Evolutionary conservation across 2,113 vertebrate species (phyloP), one percentile per base, ranked within the genome.

Genomic region (Tragelaphus buxtoni): DNA sequence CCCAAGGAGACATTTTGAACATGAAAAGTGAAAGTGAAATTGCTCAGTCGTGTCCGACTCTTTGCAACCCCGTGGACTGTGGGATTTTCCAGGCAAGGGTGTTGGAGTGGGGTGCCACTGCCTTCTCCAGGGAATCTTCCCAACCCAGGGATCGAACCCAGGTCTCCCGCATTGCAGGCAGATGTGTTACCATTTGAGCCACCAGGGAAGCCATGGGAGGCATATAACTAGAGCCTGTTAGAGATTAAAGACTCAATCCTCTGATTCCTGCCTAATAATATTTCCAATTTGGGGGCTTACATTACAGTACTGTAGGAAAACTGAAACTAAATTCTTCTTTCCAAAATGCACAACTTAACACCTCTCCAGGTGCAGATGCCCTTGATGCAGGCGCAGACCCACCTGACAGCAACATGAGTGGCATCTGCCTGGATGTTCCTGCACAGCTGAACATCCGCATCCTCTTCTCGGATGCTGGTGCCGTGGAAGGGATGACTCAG

Each of bases 381-480:
- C 61, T 94, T 30, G 85, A 39, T 24, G 18, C 84, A 9, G 86
- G 17, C 5, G 17, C 56, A 1, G 98, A 88, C 42, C 35, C 28
- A 3, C 83, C 95, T 35, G 42, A 13, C n/a, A 39, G 97, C 72
- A 72, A 42, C 0, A 14, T 93, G 1, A 95, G 51, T 1, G 98
- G 99, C 35, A 55, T 97, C 90, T 99, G 99, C 96, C 56, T 28
- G 32, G 99, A 98, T 12, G 88, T 99, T 90, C 99, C 99, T 55
- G 98, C 99, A 20, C 98, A 99, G 82, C 98, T 99, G 84, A 98
- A 98, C 13, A 97, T 99, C 94, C 98, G 83, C 9, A 98, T 99
- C 32, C 98, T 99, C 83, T 99, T 98, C 96, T 92, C 99, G 0
- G 96, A 98, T 18, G 98, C 98, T 32, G 98, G 99, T 1, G 94